Evolutionary conservation across 2,113 vertebrate species (phyloP), one percentile per base, ranked within the genome.

Genomic region (Vanacampus margaritifer): DNA sequence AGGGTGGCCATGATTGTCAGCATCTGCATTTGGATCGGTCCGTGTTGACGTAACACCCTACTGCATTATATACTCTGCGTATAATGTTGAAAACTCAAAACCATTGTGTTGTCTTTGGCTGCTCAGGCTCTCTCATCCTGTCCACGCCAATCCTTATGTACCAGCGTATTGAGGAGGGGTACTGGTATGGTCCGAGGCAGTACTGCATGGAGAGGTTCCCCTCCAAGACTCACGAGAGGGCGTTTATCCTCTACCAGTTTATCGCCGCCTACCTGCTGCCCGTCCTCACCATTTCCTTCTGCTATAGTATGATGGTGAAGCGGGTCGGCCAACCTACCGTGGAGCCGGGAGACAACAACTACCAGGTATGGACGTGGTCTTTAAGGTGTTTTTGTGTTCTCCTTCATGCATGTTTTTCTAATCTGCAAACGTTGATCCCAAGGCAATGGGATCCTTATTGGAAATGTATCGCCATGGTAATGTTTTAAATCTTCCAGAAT

Each of bases 21-120:
- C 83, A 32, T 92, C 74, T 93, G 93, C 79, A 93, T 94, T 65
- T 94, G 93, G 93, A 93, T 94, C 0, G 91, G 93, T 93, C 81
- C 24, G 86, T 80, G 19, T 21, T 50, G 19, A 58, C 14, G 4
- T 63, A 12, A 23, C 26, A 5, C 6, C 10, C 24, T 46, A 3
- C 24, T 21, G 14, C 5, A 14, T 19, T 6, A 13, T 6, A 13
- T 9, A 35, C 13, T 28, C 12, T 45, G 32, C n/a, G 19, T 14
- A 23, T 37, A 9, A 21, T 2, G 10, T 32, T 21, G 9, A 28
- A 28, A 65, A 35, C 46, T 11, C 5, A 39, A 39, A 10, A 23
- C 11, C 19, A 6, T 61, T 14, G 3, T 41, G 14, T 32, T 17
- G 11, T 57, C 7, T 37, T 36, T 24, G 32, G 50, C 51, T 53